Conservation (phyloP, 1,140 invertebrate species). For the Drosophila micromelanica region DNA sequence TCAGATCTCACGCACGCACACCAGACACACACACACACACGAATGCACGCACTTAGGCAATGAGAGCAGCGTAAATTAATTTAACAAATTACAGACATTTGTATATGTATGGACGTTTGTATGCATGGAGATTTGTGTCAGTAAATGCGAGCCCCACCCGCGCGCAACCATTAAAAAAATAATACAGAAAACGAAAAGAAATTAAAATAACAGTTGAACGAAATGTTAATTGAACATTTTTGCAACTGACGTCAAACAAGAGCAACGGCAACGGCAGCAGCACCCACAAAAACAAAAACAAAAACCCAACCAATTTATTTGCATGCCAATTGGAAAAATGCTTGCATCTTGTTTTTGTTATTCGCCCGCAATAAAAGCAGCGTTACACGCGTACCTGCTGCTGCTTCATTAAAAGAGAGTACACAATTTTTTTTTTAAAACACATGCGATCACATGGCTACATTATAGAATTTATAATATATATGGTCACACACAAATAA, state of each 20-base stretch:
- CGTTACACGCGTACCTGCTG: constrained; percentile 23
- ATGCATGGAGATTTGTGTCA: constrained; percentile 22
- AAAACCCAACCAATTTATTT: constrained; percentile 24
- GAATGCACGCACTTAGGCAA: constrained; percentile 4
- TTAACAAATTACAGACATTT: constrained; percentile 66
- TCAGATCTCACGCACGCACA: constrained; percentile 46
- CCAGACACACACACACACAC: constrained; percentile 28
- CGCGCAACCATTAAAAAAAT: constrained; percentile 27
- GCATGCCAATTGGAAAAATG: constrained; percentile 24
- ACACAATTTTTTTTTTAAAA: constrained; percentile 12
- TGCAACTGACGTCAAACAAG: constrained; percentile 48
- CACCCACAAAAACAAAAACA: constrained; percentile 15
- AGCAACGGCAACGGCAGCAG: constrained; percentile 13
- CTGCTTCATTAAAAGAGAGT: constrained; percentile 24
- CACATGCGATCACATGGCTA: constrained; percentile 45
- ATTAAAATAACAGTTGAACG: constrained; percentile 38
- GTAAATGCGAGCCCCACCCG: constrained; percentile 26
- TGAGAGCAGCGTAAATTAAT: constrained; percentile 69
- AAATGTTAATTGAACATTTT: constrained; percentile 53
- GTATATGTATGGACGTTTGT: not conserved
- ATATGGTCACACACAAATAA: constrained; percentile 13
- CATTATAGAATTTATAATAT: constrained; percentile 47
- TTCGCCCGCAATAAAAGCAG: constrained; percentile 26
- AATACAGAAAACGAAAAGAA: constrained; percentile 1
- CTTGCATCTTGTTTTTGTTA: constrained; percentile 33